Percentiles rank a stretch among this genome's conserved stretches.
Conservation (phyloP, 2,113 vertebrate genomes). For the Corvus moneduloides region DNA sequence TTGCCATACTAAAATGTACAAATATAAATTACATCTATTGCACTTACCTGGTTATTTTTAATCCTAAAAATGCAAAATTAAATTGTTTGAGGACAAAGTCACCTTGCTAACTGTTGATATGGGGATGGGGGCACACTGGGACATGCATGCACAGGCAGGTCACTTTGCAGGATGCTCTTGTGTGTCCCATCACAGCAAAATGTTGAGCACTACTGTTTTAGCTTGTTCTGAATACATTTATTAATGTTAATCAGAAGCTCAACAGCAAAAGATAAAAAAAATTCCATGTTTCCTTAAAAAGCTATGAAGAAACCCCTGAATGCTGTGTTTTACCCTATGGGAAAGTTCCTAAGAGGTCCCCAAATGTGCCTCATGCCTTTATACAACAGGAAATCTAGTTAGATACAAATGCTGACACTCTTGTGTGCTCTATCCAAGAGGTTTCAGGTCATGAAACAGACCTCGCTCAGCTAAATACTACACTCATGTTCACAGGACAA, state of each 20-base stretch:
- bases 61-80: not conserved
- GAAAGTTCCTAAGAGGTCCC: not conserved
- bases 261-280: not conserved
- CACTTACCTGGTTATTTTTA: not conserved
- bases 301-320: not conserved
- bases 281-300: not conserved
- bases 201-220: not conserved
- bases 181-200: not conserved
- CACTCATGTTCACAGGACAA: conserved; percentile 55
- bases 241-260: not conserved
- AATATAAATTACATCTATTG: not conserved
- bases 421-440: conserved; percentile 25
- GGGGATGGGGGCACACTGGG: not conserved
- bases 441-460: conserved; percentile 51
- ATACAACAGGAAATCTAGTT: conserved; percentile 29
- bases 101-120: not conserved
- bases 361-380: conserved; percentile 5
- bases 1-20: not conserved
- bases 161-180: not conserved
- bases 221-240: not conserved
- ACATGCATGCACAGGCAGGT: fast-evolving
- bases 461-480: conserved; percentile 42
- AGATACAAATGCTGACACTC: conserved; percentile 33
- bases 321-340: not conserved
- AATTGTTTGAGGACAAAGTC: not conserved